Evolutionary conservation across 2,797 vertebrate genomes (phyloP).

Genomic region (Okamejei kenojei): DNA sequence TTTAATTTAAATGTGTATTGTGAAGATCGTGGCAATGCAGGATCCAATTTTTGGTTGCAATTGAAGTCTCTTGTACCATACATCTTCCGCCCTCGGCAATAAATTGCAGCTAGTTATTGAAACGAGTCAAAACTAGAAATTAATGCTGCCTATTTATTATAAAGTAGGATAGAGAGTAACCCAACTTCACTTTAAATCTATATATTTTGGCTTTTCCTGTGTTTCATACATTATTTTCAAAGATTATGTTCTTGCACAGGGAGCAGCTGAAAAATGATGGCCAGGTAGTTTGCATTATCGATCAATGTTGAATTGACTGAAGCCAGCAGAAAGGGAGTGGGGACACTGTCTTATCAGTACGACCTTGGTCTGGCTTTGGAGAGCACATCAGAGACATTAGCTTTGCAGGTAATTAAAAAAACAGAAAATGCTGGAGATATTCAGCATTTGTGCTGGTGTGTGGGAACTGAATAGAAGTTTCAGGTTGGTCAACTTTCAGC

Average conservation of each 20-base stretch:
- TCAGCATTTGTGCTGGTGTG: no score
- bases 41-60: no score
- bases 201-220: neutral
- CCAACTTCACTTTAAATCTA: neutral
- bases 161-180: neutral
- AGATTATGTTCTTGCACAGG: neutral
- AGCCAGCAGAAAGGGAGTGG: neutral
- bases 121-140: neutral
- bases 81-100: no score
- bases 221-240: neutral
- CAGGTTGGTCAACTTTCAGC: no score
- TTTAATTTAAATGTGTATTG: no score
- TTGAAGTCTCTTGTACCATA: no score
- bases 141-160: neutral
- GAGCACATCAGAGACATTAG: neutral
- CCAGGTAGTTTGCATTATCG: neutral
- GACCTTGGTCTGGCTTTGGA: no score
- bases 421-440: no score
- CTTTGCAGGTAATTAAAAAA: no score
- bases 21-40: no score
- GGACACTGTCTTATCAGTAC: neutral
- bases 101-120: no score
- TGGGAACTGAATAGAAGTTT: no score
- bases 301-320: neutral
- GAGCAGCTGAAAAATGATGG: neutral